Percentiles rank a stretch among this genome's conserved stretches.
phyloP scores from a whole-genome alignment of 2,888 invertebrate species.

The Metalampra italica region DNA sequence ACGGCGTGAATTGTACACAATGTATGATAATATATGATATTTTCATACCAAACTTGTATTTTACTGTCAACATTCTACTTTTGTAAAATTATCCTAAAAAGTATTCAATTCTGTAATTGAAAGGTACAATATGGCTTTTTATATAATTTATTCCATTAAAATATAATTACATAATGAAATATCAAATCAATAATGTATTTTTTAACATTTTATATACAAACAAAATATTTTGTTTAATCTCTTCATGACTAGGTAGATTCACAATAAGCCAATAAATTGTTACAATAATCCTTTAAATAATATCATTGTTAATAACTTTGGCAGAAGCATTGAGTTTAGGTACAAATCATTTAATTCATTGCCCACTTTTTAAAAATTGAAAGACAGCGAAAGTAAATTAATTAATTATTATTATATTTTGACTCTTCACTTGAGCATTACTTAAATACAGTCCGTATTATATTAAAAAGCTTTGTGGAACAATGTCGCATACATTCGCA shows the following conservation, averaged over 20 bases:
- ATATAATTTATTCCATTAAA: conserved; percentile 58
- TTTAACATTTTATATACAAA: conserved; percentile 72
- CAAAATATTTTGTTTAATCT: conserved; percentile 65
- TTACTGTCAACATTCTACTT: conserved; percentile 19
- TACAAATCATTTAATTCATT: conserved; percentile 8
- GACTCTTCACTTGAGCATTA: conserved; percentile 45
- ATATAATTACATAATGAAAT: conserved; percentile 57
- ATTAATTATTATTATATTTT: conserved; percentile 5
- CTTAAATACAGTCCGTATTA: conserved; percentile 46
- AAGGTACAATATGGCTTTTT: not conserved
- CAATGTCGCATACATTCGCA: conserved; percentile 44
- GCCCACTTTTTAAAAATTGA: too few species aligned
- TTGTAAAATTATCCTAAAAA: too few species aligned
- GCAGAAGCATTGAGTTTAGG: conserved; percentile 22
- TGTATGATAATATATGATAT: conserved; percentile 60
- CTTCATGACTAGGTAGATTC: conserved; percentile 63
- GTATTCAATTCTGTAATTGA: not conserved
- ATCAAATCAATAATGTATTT: conserved; percentile 40
- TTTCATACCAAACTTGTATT: conserved; percentile 41
- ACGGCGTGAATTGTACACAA: conserved; percentile 54
- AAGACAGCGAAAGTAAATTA: too few species aligned
- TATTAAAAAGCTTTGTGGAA: conserved; percentile 40
- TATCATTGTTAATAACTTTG: conserved; percentile 23
- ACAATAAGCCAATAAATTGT: conserved; percentile 51
- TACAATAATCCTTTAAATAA: conserved; percentile 17